Evolutionary conservation across 1,140 invertebrate species (phyloP).

Genomic region (Pogonognathellus flavescens): DNA sequence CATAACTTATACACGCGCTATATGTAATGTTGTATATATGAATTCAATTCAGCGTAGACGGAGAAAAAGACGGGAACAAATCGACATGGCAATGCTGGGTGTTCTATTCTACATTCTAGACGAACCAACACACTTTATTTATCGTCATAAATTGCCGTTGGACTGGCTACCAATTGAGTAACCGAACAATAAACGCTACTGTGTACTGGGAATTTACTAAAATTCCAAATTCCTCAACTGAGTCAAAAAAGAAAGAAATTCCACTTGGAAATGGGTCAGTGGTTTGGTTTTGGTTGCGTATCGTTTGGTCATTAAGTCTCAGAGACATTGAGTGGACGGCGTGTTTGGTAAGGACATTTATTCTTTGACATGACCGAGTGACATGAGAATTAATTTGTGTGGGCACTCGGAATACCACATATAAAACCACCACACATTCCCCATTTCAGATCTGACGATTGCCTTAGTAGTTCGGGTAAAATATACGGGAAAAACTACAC

Average conservation of each 20-base stretch:
- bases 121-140: slow-evolving; percentile 35
- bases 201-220: slow-evolving; percentile 13
- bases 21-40: no score
- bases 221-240: slow-evolving; percentile 31
- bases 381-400: slow-evolving; percentile 40
- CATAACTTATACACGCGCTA: no score
- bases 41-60: background rate
- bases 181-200: slow-evolving; percentile 22
- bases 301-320: slow-evolving; percentile 32
- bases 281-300: slow-evolving; percentile 24
- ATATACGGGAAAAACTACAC: no score
- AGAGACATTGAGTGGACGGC: background rate
- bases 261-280: slow-evolving; percentile 25
- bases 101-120: slow-evolving; percentile 30
- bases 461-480: background rate
- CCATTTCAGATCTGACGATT: slow-evolving; percentile 25
- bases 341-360: background rate
- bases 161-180: background rate
- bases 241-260: slow-evolving; percentile 28
- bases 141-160: slow-evolving; percentile 42
- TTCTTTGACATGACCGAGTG: slow-evolving; percentile 15
- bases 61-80: slow-evolving; percentile 5
- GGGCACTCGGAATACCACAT: background rate
- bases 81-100: background rate
- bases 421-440: slow-evolving; percentile 9